A percentile compares a stretch with the other conserved stretches of the same genome.
Conservation (phyloP, 1,140 invertebrate genomes). For the Pentalonia nigronervosa region DNA sequence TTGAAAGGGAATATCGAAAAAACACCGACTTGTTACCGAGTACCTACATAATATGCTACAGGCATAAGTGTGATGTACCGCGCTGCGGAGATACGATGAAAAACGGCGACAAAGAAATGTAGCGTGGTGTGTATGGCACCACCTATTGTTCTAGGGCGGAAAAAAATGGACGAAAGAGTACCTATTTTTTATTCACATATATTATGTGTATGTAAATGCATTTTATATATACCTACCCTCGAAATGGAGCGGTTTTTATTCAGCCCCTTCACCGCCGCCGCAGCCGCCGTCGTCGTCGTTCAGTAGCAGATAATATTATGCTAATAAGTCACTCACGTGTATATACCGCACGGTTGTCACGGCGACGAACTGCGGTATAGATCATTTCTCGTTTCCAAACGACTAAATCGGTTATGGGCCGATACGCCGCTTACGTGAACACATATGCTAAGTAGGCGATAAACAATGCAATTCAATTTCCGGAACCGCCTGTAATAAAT, state of each 20-base stretch:
- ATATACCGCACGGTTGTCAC: slow-evolving; percentile 41
- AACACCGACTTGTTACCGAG: not conserved
- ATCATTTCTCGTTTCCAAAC: slow-evolving; percentile 52
- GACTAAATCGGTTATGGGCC: slow-evolving; percentile 54
- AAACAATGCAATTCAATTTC: slow-evolving; percentile 55
- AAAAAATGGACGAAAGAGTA: slow-evolving; percentile 29
- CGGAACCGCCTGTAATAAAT: slow-evolving; percentile 47
- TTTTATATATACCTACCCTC: slow-evolving; percentile 5
- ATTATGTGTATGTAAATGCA: not conserved
- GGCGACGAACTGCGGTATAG: slow-evolving; percentile 21
- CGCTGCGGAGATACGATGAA: not conserved
- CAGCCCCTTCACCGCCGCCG: not conserved
- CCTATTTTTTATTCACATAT: not conserved
- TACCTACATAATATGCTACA: not conserved
- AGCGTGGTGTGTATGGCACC: not conserved
- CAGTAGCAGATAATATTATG: slow-evolving; percentile 38
- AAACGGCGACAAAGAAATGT: slow-evolving; percentile 19
- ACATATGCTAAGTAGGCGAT: slow-evolving; percentile 53
- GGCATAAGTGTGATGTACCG: not conserved
- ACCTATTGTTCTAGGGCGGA: slow-evolving; percentile 35
- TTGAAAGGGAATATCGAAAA: not conserved
- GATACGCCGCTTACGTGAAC: slow-evolving; percentile 4
- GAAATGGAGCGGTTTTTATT: slow-evolving; percentile 49
- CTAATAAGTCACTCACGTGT: slow-evolving; percentile 54
- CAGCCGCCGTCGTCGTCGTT: not conserved